Conservation (phyloP, 2,888 invertebrate species). For the Aphrophora alni region DNA sequence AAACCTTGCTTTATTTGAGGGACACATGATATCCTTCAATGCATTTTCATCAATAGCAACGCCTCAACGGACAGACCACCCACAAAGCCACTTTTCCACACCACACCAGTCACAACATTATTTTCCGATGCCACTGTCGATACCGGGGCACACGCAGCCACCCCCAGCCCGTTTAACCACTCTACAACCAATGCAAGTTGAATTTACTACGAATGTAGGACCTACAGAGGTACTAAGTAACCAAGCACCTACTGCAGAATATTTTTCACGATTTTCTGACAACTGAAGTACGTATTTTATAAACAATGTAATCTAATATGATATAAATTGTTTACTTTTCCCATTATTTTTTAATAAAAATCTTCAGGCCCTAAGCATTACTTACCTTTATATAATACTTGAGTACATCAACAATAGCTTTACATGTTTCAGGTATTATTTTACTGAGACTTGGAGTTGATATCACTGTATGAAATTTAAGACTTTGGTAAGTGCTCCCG, state of each 20-base stretch:
- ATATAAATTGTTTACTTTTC: neutral
- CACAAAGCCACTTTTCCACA: slow-evolving; percentile 2
- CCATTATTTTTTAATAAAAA: neutral
- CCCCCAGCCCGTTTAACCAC: neutral
- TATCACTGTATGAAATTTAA: neutral
- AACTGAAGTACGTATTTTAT: too few relatives aligned
- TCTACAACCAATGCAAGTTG: slow-evolving; percentile 3
- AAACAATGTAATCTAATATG: neutral
- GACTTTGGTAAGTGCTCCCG: slow-evolving; percentile 1
- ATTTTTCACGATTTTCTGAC: too few relatives aligned
- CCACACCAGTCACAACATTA: neutral
- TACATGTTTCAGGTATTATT: slow-evolving; percentile 8
- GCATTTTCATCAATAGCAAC: neutral
- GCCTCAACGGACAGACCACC: neutral
- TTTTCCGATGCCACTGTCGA: too few relatives aligned
- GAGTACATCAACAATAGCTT: slow-evolving; percentile 1
- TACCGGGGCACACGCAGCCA: neutral
- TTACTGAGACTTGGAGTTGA: neutral
- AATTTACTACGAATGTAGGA: neutral
- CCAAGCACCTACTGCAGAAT: too few relatives aligned
- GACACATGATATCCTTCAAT: slow-evolving; percentile 13
- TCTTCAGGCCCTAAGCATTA: neutral
- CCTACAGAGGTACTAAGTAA: neutral
- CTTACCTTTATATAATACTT: slow-evolving; percentile 7
- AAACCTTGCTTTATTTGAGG: slow-evolving; percentile 20